These are phyloP conservation scores for Callorhinus ursinus DNA, from an alignment of 2,113 vertebrate genomes.

Conservation along the genomic window DNA sequence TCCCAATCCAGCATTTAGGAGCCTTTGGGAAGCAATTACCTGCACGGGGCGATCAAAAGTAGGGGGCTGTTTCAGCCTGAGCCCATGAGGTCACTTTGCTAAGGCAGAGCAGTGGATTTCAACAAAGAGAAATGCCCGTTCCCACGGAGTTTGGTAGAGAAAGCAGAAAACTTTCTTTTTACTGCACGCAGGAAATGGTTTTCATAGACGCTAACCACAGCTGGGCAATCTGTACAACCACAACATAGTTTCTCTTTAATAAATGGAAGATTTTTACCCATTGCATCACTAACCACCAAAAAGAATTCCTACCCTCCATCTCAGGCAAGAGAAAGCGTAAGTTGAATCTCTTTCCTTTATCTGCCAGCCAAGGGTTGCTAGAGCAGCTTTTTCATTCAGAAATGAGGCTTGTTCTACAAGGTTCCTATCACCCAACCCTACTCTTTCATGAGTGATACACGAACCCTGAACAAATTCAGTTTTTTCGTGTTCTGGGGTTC, in stretches of 20 bases:
- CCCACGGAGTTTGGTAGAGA: neutral
- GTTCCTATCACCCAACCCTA: neutral
- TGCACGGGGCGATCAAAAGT: neutral
- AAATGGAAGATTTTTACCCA: constrained; percentile 74
- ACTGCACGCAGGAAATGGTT: constrained; percentile 82
- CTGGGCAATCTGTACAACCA: constrained; percentile 77
- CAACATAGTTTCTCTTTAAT: constrained; percentile 74
- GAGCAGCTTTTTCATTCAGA: constrained; percentile 24
- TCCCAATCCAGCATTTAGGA: neutral
- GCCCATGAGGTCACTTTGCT: neutral
- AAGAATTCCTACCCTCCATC: neutral
- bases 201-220: constrained; percentile 82
- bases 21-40: constrained; percentile 1
- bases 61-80: neutral
- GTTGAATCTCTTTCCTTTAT: neutral
- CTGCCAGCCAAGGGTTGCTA: neutral
- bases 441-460: neutral
- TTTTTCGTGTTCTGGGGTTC: neutral
- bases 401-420: neutral
- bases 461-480: neutral
- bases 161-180: constrained; percentile 69
- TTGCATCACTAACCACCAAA: constrained; percentile 42
- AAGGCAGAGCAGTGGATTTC: neutral
- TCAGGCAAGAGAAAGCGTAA: neutral
- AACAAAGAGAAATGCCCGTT: constrained; percentile 41